Base-by-base conservation (phyloP, 2,888 invertebrate species). In the Andrena bicolor region DNA sequence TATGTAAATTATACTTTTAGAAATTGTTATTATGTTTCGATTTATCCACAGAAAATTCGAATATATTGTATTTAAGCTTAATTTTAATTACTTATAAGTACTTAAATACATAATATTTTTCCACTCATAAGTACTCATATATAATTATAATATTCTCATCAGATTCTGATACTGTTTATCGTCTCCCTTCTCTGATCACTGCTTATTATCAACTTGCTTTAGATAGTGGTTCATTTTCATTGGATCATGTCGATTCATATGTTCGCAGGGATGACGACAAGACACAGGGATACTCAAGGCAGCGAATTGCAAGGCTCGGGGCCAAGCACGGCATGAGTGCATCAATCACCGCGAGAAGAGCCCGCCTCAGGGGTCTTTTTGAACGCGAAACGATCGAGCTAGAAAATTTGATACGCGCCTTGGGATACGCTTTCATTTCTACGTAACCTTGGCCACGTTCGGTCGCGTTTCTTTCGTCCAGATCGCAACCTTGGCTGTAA, bases 401-500 rank as follows among this genome's bases (percentile, higher is more conserved):
- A 69, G 86, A 84, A 81, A 85, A 83, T 77, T 78, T 66, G 61
- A 80, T 90, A 73, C 85, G 90, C 61, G 83, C 85, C 80, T 69
- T 80, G 75, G 89, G 89, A 72, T 88, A 88, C 84, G 89, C 86
- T 80, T 90, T 87, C 80, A 84, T 90, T 86, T 86, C 86, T 61
- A 90, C 91, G 51, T 89, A 89, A 61, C 79, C 86, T 76, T 91
- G 87, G 88, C 78, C 68, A 77, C 82, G 82, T 78, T 78, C 41
- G 41, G 28, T 66, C 48, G 48, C 63, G 63, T 84, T 83, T 85
- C 60, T 80, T 76, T 76, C 49, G 35, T 48, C 26, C 51, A 53
- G 7, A 20, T 49, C 41, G 49, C 73, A 73, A 81, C 77, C 82
- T 84, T 80, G 78, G 70, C 13, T 80, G 51, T 69, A 84, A 79